These are phyloP conservation scores for Pherbina coryleti DNA, from an alignment of 2,888 invertebrate genomes.

Conservation along the genomic window DNA sequence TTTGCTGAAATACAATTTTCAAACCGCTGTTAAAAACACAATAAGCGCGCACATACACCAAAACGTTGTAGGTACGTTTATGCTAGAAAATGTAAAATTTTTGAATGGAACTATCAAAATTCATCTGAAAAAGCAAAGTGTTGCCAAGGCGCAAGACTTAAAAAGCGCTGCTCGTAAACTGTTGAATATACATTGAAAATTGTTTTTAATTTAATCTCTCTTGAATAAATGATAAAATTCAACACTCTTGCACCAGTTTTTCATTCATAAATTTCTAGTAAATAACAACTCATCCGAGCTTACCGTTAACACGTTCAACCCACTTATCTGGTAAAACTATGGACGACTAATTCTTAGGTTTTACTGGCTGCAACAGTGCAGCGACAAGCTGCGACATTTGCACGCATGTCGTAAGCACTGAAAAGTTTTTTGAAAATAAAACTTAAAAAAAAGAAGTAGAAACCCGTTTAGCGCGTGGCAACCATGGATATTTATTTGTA, in stretches of 20 bases:
- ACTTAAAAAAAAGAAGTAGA: neutral
- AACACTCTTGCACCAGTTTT: neutral
- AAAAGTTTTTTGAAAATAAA: neutral
- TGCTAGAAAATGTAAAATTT: too few relatives aligned
- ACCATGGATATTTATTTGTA: neutral
- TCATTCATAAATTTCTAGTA: conserved; percentile 28
- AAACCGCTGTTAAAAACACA: too few relatives aligned
- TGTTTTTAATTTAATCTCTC: neutral
- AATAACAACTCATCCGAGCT: conserved; percentile 22
- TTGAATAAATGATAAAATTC: too few relatives aligned
- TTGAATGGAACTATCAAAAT: too few relatives aligned
- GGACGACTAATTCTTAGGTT: neutral
- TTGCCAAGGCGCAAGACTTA: too few relatives aligned
- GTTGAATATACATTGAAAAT: neutral
- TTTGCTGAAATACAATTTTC: too few relatives aligned
- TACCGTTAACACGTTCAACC: conserved; percentile 13
- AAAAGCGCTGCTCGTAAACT: too few relatives aligned
- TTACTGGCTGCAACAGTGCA: neutral
- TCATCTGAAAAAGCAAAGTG: too few relatives aligned
- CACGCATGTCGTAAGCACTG: conserved; percentile 1
- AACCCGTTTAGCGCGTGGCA: conserved; percentile 12
- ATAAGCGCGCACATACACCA: too few relatives aligned
- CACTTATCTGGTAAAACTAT: neutral
- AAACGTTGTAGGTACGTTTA: too few relatives aligned
- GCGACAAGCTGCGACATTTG: neutral